These are phyloP conservation scores for Harpagifer antarcticus DNA, from an alignment of 2,797 vertebrate species.

Conservation along the genomic window DNA sequence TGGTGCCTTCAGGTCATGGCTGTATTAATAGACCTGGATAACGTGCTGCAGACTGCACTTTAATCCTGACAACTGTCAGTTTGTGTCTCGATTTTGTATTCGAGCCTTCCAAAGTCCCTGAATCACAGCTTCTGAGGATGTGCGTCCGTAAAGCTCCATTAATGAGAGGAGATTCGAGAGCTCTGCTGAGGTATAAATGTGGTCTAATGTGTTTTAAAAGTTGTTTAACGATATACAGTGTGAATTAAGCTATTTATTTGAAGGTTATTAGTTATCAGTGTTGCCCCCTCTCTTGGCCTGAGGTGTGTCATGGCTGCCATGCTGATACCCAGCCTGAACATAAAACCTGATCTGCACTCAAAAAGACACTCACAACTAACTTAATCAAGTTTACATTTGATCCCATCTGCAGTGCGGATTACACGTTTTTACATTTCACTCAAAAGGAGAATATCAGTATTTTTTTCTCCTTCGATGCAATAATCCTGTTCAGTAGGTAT, in stretches of 20 bases:
- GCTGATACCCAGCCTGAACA: constrained; percentile 23
- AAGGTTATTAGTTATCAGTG: constrained; percentile 34
- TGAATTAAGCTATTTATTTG: constrained; percentile 61
- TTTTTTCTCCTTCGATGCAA: not conserved
- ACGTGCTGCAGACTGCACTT: constrained; percentile 54
- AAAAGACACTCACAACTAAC: not conserved
- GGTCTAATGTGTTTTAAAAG: constrained; percentile 45
- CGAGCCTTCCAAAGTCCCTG: constrained; percentile 17
- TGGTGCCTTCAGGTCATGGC: constrained; percentile 8
- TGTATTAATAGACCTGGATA: constrained; percentile 55
- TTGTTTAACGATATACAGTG: constrained; percentile 45
- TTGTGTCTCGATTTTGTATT: constrained; percentile 1
- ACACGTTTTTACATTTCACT: constrained; percentile 9
- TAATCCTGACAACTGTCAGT: constrained; percentile 27
- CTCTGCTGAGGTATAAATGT: constrained; percentile 34
- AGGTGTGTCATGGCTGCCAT: constrained; percentile 21
- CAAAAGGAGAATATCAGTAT: not conserved
- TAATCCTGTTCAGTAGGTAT: constrained; percentile 1
- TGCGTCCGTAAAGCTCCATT: constrained; percentile 20
- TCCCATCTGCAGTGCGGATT: constrained; percentile 63
- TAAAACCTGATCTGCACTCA: constrained; percentile 20
- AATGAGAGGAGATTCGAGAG: not conserved
- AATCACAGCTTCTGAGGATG: constrained; percentile 23
- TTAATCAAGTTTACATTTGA: constrained; percentile 21
- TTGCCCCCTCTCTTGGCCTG: constrained; percentile 14